phyloP scores from a whole-genome alignment of 2,113 vertebrate species.

The Festucalex cinctus region DNA sequence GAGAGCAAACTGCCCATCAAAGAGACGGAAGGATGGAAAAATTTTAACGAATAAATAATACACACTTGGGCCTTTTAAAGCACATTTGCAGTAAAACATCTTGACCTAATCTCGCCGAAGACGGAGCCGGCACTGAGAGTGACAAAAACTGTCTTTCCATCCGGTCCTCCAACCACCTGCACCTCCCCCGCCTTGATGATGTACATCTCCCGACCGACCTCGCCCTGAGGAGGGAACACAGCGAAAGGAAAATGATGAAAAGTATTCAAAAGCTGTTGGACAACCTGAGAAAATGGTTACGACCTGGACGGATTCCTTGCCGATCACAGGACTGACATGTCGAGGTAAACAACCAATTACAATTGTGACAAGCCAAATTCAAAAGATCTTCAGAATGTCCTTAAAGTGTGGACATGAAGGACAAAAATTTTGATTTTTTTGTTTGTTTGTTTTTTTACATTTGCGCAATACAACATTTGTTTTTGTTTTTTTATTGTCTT shows the following conservation, averaged over 20 bases:
- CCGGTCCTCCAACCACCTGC: constrained; percentile 89
- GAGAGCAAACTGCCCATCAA: constrained; percentile 81
- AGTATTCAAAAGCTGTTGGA: not conserved
- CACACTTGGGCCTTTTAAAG: not conserved
- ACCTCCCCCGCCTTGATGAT: constrained; percentile 96
- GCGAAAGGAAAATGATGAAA: not conserved
- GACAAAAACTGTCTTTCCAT: constrained; percentile 87
- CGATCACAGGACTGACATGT: not conserved
- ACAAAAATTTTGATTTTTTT: no score
- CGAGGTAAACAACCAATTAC: not conserved
- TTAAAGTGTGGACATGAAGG: no score
- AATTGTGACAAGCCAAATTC: not conserved
- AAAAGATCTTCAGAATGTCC: no score
- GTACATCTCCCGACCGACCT: constrained; percentile 97
- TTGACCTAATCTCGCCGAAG: constrained; percentile 95
- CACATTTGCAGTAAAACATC: not conserved
- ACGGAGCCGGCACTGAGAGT: constrained; percentile 88
- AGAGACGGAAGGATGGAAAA: not conserved
- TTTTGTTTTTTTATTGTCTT: no score
- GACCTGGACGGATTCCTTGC: not conserved
- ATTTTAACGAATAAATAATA: not conserved
- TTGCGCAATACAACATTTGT: no score
- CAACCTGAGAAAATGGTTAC: not conserved
- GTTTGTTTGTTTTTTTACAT: no score
- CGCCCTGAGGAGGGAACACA: constrained; percentile 72